Conservation (phyloP, 2,888 invertebrate genomes). For the Bhutanitis thaidina region DNA sequence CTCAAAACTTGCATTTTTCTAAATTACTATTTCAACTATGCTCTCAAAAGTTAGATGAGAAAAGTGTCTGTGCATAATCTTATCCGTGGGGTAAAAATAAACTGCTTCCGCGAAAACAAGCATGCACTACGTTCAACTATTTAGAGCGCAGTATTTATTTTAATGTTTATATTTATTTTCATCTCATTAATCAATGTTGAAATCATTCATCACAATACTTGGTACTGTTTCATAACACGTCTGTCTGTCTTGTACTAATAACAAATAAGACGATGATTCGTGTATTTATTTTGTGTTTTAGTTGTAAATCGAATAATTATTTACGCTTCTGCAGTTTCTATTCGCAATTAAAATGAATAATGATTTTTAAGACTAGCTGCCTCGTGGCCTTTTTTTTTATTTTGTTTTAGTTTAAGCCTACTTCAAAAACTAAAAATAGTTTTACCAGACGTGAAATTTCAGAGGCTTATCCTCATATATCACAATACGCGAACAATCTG, state of each 20-base stretch:
- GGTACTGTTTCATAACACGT: conserved; percentile 1
- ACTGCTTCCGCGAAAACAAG: conserved; percentile 11
- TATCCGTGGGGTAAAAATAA: conserved; percentile 10
- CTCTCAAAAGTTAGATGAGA: neutral
- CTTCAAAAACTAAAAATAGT: too few species aligned
- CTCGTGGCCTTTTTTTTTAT: too few species aligned
- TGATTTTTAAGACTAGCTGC: too few species aligned
- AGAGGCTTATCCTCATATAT: too few species aligned
- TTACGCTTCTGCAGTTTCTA: too few species aligned
- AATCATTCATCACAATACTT: neutral
- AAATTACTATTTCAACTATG: neutral
- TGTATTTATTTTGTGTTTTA: too few species aligned
- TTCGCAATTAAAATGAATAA: too few species aligned
- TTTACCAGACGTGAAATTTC: too few species aligned
- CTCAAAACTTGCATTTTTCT: neutral
- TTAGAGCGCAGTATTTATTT: conserved; percentile 5
- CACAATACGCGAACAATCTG: too few species aligned
- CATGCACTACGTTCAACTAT: neutral
- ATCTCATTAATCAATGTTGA: conserved; percentile 6
- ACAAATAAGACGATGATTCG: neutral
- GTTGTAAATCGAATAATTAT: too few species aligned
- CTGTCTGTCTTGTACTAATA: neutral
- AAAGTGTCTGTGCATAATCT: conserved; percentile 3
- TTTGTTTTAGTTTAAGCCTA: too few species aligned
- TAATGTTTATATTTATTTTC: conserved; percentile 7